Conservation (phyloP, 1,140 invertebrate genomes). For the Sesamia nonagrioides region DNA sequence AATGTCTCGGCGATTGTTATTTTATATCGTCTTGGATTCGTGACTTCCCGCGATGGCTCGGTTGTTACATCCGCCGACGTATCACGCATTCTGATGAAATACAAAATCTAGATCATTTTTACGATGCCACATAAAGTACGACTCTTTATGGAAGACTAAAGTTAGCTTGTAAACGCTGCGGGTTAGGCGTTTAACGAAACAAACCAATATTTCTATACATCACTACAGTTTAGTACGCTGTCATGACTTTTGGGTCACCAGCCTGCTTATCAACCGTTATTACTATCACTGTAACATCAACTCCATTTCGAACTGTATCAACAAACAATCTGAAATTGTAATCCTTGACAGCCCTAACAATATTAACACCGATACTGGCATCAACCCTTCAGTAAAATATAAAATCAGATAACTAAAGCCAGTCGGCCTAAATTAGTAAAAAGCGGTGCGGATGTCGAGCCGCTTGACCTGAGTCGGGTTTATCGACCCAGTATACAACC, state of each 20-base stretch:
- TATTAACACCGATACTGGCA: background rate
- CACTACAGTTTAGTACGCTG: background rate
- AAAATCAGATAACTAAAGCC: constrained; percentile 17
- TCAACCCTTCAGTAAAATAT: background rate
- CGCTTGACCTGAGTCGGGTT: constrained; percentile 45
- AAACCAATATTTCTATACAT: background rate
- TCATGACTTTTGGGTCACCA: background rate
- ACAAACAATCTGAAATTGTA: background rate
- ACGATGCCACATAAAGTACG: background rate
- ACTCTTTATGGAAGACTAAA: background rate
- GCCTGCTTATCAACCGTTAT: background rate
- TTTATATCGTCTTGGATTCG: constrained; percentile 24
- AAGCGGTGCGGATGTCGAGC: constrained; percentile 18
- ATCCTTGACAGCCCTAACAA: background rate
- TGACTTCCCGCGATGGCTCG: constrained; percentile 41
- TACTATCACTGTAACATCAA: background rate
- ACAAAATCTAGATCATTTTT: constrained; percentile 5
- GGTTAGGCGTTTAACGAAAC: background rate
- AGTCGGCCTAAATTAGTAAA: constrained; percentile 41
- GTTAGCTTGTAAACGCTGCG: background rate
- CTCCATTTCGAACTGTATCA: background rate
- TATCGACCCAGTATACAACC: constrained; percentile 44
- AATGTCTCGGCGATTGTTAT: constrained; percentile 26
- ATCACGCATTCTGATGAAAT: constrained; percentile 9
- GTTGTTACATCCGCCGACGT: constrained; percentile 17